A percentile compares a stretch with the other conserved stretches of the same genome.
Conservation (phyloP, 1,140 invertebrate genomes). For the Zaprionus ornatus region DNA sequence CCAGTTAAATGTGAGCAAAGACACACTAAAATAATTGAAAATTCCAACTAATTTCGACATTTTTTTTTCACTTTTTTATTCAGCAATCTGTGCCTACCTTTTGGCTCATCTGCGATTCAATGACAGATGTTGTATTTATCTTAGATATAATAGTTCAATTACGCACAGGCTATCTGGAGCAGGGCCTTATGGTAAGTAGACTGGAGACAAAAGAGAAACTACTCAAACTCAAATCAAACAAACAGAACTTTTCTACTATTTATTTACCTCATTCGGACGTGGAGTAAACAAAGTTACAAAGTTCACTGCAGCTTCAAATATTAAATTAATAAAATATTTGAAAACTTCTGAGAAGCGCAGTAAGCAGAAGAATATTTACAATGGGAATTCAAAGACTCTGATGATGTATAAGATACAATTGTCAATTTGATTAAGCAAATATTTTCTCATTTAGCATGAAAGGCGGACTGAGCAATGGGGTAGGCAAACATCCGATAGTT, state of each 20-base stretch:
- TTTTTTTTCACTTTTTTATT: neutral
- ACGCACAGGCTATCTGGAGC: slow-evolving; percentile 97
- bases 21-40: slow-evolving; percentile 26
- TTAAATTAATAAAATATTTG: neutral
- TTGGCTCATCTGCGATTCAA: slow-evolving; percentile 92
- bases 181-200: slow-evolving; percentile 92
- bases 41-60: slow-evolving; percentile 21
- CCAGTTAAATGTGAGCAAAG: slow-evolving; percentile 4
- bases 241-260: neutral
- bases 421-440: neutral
- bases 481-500: neutral
- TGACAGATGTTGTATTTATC: slow-evolving; percentile 94
- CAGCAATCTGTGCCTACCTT: slow-evolving; percentile 88
- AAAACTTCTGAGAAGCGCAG: neutral
- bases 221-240: neutral
- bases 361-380: neutral
- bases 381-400: neutral
- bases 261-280: neutral
- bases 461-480: neutral
- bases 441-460: neutral
- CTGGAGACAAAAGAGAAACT: neutral
- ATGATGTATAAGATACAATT: neutral
- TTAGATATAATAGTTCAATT: slow-evolving; percentile 95
- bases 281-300: neutral
- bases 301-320: neutral